phyloP scores from a whole-genome alignment of 1,140 invertebrate genomes.

The Drepana arcuata region DNA sequence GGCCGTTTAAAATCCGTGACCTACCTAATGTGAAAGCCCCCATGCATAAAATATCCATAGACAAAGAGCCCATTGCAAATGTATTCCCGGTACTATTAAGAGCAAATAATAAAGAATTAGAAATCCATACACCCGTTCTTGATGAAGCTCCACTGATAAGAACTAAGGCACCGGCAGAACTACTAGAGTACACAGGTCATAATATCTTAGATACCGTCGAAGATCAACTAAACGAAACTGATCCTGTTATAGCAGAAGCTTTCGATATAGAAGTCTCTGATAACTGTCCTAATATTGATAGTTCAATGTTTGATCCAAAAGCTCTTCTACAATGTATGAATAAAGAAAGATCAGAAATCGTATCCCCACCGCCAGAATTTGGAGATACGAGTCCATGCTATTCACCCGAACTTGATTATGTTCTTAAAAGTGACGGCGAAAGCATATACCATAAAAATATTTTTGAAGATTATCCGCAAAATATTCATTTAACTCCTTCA shows the following conservation, averaged over 20 bases:
- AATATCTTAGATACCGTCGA: no score
- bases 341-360: constrained; percentile 17
- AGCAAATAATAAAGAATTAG: no score
- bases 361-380: constrained; percentile 45
- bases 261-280: no score
- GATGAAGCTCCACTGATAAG: no score
- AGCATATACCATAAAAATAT: constrained; percentile 1
- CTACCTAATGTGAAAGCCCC: constrained; percentile 26
- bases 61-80: not conserved
- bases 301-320: constrained; percentile 50
- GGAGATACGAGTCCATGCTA: no score
- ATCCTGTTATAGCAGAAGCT: no score
- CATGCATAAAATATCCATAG: constrained; percentile 18
- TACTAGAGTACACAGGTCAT: no score
- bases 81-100: no score
- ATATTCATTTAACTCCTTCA: constrained; percentile 8
- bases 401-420: no score
- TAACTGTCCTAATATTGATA: constrained; percentile 28
- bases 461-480: constrained; percentile 11
- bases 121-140: no score
- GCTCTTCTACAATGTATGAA: constrained; percentile 29
- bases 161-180: no score
- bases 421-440: not conserved
- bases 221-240: no score
- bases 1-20: constrained; percentile 39